phyloP scores from a whole-genome alignment of 2,888 invertebrate species.

The Spialia ferax region DNA sequence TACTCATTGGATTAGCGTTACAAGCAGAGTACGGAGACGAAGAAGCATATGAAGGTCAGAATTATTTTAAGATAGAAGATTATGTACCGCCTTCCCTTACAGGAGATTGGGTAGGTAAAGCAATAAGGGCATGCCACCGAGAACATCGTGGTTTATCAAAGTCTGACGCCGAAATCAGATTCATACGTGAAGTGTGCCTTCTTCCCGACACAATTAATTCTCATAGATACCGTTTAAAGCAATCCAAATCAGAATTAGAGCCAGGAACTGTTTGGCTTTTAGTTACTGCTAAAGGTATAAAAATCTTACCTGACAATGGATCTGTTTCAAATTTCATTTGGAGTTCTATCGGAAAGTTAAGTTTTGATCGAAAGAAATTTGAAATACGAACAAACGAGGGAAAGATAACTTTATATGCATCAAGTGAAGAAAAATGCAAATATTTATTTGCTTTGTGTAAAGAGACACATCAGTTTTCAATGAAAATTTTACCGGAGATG shows the following conservation, averaged over 20 bases:
- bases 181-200: conserved; percentile 95
- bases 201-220: conserved; percentile 95
- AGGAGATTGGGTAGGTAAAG: conserved; percentile 86
- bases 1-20: conserved; percentile 95
- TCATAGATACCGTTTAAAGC: conserved; percentile 93
- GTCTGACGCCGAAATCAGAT: conserved; percentile 94
- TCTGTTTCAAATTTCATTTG: conserved; percentile 94
- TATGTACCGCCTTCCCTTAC: conserved; percentile 92
- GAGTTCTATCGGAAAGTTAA: conserved; percentile 98
- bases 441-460: conserved; percentile 95
- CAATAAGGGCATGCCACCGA: conserved; percentile 92
- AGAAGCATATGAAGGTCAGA: conserved; percentile 69
- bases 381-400: conserved; percentile 97
- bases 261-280: conserved; percentile 95
- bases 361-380: conserved; percentile 99
- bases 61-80: conserved; percentile 93
- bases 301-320: conserved; percentile 92
- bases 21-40: conserved; percentile 97
- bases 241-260: conserved; percentile 91
- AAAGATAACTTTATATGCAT: conserved; percentile 95
- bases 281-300: conserved; percentile 96
- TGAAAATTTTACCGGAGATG: conserved; percentile 95
- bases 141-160: conserved; percentile 93
- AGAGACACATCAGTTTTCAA: conserved; percentile 98
- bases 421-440: conserved; percentile 97